Conservation (phyloP, 1,140 invertebrate genomes). For the Drosophila sp. region DNA sequence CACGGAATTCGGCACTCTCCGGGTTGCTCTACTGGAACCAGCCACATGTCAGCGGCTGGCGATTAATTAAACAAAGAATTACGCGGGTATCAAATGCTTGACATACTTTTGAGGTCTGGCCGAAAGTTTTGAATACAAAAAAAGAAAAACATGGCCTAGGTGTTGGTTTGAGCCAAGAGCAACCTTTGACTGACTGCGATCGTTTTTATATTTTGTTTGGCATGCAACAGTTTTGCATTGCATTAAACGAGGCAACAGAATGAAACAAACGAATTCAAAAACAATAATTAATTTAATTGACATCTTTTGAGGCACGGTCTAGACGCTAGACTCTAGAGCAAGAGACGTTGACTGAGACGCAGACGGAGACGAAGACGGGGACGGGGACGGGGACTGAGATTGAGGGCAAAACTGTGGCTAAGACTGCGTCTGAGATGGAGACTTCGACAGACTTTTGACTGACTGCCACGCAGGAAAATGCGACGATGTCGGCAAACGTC, state of each 20-base stretch:
- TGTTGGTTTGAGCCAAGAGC: conserved; percentile 53
- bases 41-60: conserved; percentile 74
- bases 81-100: conserved; percentile 78
- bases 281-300: conserved; percentile 84
- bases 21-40: conserved; percentile 61
- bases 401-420: conserved; percentile 25
- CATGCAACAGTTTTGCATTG: conserved; percentile 81
- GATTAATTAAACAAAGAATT: conserved; percentile 80
- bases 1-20: conserved; percentile 39
- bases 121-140: conserved; percentile 53
- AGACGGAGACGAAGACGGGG: conserved; percentile 47
- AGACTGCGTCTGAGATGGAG: conserved; percentile 23
- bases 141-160: conserved; percentile 44
- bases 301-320: conserved; percentile 76
- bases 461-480: conserved; percentile 80
- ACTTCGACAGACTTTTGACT: conserved; percentile 56
- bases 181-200: conserved; percentile 59
- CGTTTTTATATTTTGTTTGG: conserved; percentile 22
- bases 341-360: conserved; percentile 13
- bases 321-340: too few species aligned
- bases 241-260: conserved; percentile 42
- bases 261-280: conserved; percentile 58
- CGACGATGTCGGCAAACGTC: conserved; percentile 44
- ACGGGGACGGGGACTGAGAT: conserved; percentile 38
- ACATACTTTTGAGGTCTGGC: conserved; percentile 71